Conservation (phyloP, 2,797 vertebrate species). For the Lophotriccus pileatus region DNA sequence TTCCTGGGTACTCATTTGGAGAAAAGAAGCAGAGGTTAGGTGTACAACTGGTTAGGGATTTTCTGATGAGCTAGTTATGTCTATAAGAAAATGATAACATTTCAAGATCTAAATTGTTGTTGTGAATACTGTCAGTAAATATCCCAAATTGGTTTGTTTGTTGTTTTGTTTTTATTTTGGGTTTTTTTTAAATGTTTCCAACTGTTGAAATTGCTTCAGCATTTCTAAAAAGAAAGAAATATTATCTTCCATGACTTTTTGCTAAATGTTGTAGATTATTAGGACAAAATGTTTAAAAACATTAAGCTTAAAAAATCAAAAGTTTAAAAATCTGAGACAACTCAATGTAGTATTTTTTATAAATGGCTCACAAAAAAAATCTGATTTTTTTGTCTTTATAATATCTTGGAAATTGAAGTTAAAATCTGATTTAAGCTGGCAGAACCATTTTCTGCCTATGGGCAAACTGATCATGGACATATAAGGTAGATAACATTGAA, state of each 20-base stretch:
- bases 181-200: not conserved
- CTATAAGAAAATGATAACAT: not conserved
- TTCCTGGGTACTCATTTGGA: not conserved
- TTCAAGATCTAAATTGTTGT: not conserved
- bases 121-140: not conserved
- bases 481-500: not conserved
- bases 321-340: not conserved
- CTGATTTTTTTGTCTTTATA: not conserved
- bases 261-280: not conserved
- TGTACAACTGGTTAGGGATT: not conserved
- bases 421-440: not conserved
- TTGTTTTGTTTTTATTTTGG: not conserved
- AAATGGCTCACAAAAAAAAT: not conserved
- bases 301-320: not conserved
- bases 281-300: not conserved
- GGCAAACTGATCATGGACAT: not conserved
- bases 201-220: not conserved
- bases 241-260: not conserved
- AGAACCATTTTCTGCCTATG: not conserved
- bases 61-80: not conserved
- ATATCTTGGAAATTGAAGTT: not conserved
- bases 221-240: not conserved
- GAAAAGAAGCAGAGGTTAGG: not conserved
- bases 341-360: not conserved
- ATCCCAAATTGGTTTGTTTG: not conserved